Base-by-base conservation (phyloP, 1,140 invertebrate species). In the Nixonia krombeini region DNA sequence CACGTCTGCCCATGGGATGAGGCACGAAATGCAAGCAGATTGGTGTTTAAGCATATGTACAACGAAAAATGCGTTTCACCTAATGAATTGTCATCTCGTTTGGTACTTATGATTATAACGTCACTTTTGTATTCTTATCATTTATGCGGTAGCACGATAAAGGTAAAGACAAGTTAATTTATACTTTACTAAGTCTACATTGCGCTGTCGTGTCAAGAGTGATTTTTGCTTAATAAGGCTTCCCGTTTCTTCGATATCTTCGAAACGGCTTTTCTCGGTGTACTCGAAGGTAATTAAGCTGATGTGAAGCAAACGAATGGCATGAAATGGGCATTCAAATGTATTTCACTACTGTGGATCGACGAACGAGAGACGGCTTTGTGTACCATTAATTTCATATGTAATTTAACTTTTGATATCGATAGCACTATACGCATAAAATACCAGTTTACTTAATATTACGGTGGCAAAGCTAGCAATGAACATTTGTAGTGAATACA, bases 1-100 rank as follows among this genome's bases (percentile, higher is more conserved):
- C 87, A 94, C 91, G 88, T 94, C 92, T 84, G 84, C 63, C 81
- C 76, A 78, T 72, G 73, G 68, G 63, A 70, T 70, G 50, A 61
- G 57, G 57, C 62, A 69, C 62, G 65, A 70, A 71, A 66, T 70
- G 71, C 58, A 71, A 70, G 57, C 67, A 68, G 21, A 59, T 64
- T 35, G 45, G 57, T 52, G 28, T 53, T 52, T 18, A 41, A 56
- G 66, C 59, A 42, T 46, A 56, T 52, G 53, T 52, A 68, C 58
- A 57, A 62, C 66, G 59, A 63, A n/a, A 53, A 66, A 56, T 44
- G 10, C 41, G 9, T 12, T 35, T 15, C 10, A 6, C 12, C 15
- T 2, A 35, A 35, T 10, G 10, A 12, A 35, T 13, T n/a, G n/a
- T n/a, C n/a, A n/a, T n/a, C n/a, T n/a, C n/a, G n/a, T n/a, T n/a